These are phyloP conservation scores for Philereme vetulata DNA, from an alignment of 2,888 invertebrate species.

Conservation along the genomic window DNA sequence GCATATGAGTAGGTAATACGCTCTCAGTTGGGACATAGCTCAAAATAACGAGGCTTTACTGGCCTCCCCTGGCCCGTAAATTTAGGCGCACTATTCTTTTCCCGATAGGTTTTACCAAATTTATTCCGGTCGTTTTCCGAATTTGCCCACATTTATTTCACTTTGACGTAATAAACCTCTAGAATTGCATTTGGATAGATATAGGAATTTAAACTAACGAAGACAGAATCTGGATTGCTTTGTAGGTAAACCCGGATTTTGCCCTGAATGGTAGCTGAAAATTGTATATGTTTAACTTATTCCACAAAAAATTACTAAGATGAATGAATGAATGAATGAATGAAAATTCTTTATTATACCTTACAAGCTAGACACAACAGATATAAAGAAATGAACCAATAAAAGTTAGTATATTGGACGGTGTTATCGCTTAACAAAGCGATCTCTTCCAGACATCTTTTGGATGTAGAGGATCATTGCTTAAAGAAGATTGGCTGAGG, in stretches of 20 bases:
- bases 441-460: no score
- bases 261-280: no score
- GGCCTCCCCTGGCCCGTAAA: slow-evolving; percentile 74
- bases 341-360: no score
- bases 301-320: no score
- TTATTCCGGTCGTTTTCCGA: slow-evolving; percentile 63
- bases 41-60: slow-evolving; percentile 79
- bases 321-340: no score
- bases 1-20: slow-evolving; percentile 53
- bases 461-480: no score
- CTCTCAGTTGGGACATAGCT: slow-evolving; percentile 73
- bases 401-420: no score
- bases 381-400: no score
- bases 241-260: slow-evolving; percentile 9
- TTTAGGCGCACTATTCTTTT: slow-evolving; percentile 77
- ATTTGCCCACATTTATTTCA: slow-evolving; percentile 56
- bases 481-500: no score
- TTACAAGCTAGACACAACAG: no score
- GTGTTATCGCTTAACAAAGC: no score
- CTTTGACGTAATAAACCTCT: slow-evolving; percentile 42
- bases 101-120: slow-evolving; percentile 73
- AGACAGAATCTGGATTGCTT: slow-evolving; percentile 16
- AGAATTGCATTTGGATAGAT: slow-evolving; percentile 34
- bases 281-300: no score
- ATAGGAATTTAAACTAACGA: slow-evolving; percentile 28